Evolutionary conservation across 2,113 vertebrate genomes (phyloP).

Genomic region (Vidua macroura): DNA sequence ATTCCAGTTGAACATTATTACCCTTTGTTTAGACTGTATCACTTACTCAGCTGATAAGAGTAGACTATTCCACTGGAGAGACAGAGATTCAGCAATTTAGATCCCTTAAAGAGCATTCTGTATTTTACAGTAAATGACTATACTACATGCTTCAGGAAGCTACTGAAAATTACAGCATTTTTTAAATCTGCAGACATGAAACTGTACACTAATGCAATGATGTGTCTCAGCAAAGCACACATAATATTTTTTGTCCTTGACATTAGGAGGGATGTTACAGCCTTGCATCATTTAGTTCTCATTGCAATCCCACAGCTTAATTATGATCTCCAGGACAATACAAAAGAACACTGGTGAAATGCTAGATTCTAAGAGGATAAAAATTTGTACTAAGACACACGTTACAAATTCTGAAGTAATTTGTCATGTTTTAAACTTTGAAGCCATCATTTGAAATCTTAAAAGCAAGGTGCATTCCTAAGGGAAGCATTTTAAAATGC

Average conservation of each 20-base stretch:
- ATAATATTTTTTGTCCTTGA: background rate
- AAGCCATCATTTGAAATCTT: background rate
- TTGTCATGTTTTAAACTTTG: background rate
- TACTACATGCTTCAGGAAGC: background rate
- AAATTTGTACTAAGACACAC: background rate
- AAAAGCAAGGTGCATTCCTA: background rate
- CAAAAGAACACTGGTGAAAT: background rate
- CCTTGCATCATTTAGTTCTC: background rate
- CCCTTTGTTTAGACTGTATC: constrained; percentile 61
- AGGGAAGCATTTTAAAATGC: background rate
- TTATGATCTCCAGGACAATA: background rate
- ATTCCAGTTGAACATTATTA: constrained; percentile 56
- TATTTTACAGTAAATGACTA: background rate
- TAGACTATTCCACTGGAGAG: background rate
- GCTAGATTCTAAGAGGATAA: background rate
- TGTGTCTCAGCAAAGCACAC: background rate
- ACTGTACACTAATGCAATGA: background rate
- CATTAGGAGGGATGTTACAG: background rate
- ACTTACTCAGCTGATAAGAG: constrained; percentile 47
- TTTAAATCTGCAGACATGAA: background rate
- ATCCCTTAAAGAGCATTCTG: background rate
- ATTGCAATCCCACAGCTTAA: background rate
- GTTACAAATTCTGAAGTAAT: background rate
- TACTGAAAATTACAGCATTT: background rate
- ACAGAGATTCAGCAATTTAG: constrained; percentile 1